Evolutionary conservation across 2,113 vertebrate species (phyloP).

Genomic region (Panthera leo): DNA sequence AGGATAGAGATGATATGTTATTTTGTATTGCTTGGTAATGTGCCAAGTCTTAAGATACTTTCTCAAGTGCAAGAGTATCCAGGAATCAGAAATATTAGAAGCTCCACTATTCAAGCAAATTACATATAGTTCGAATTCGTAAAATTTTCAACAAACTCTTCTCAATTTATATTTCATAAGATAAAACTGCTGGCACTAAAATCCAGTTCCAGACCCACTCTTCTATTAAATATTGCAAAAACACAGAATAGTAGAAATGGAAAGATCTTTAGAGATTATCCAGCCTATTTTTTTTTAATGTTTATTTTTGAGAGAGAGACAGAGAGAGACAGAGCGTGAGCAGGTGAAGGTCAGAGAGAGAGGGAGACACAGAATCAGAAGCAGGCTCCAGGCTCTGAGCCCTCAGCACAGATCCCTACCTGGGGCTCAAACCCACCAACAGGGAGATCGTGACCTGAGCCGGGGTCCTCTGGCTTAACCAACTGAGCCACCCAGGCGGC

Average conservation of each 20-base stretch:
- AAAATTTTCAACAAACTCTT: constrained; percentile 2
- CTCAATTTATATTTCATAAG: not conserved
- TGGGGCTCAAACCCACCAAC: no score
- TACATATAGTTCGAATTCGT: not conserved
- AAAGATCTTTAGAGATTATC: not conserved
- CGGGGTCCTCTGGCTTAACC: not conserved
- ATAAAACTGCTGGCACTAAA: not conserved
- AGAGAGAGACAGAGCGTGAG: no score
- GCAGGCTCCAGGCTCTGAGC: no score
- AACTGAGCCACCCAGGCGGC: not conserved
- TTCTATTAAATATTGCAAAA: not conserved
- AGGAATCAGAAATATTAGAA: constrained; percentile 1
- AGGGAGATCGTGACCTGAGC: not conserved
- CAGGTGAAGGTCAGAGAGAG: no score
- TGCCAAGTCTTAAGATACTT: not conserved
- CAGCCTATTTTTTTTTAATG: not conserved
- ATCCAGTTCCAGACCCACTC: not conserved
- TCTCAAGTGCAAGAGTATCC: not conserved
- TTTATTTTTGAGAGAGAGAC: no score
- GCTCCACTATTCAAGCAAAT: not conserved
- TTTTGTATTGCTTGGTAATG: constrained; percentile 12
- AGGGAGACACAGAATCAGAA: no score
- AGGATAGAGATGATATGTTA: not conserved
- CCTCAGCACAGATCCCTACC: no score
- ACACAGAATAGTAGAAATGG: not conserved